Evolutionary conservation across 2,113 vertebrate species (phyloP).

Genomic region (Albula glossodonta): DNA sequence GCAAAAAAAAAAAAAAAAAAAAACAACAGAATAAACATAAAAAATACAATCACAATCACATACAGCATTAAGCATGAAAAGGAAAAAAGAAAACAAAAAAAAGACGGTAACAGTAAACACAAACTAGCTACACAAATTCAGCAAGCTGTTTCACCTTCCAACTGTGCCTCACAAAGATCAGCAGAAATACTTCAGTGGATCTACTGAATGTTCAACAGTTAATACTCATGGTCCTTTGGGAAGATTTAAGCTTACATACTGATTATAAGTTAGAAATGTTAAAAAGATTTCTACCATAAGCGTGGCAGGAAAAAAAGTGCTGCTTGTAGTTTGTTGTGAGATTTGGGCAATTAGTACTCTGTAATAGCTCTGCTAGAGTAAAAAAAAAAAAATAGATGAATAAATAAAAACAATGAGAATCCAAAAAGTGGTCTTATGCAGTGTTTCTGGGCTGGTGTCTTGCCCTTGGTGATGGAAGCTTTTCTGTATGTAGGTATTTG

Average conservation of each 20-base stretch:
- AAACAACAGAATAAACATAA: background rate
- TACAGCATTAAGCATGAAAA: background rate
- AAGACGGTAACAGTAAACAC: constrained; percentile 21
- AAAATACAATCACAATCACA: background rate
- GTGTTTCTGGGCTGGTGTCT: constrained; percentile 3
- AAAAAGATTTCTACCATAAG: constrained; percentile 6
- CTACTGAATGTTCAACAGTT: constrained; percentile 24
- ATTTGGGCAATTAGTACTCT: constrained; percentile 15
- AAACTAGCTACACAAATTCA: constrained; percentile 26
- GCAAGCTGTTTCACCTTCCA: constrained; percentile 22
- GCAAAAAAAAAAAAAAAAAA: background rate
- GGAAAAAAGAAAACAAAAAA: background rate
- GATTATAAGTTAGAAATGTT: constrained; percentile 20
- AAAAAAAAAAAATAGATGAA: constrained; percentile 1
- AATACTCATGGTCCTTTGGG: background rate
- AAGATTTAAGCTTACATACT: background rate
- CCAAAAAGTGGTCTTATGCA: constrained; percentile 12
- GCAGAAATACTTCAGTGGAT: background rate
- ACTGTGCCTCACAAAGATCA: constrained; percentile 3
- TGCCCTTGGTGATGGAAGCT: background rate
- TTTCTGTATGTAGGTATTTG: constrained; percentile 60
- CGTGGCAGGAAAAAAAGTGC: constrained; percentile 11
- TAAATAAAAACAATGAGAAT: background rate
- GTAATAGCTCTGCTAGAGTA: background rate
- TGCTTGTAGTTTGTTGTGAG: constrained; percentile 3